Base-by-base conservation (phyloP, 2,113 vertebrate genomes). In the Protomyctophum bolini region DNA sequence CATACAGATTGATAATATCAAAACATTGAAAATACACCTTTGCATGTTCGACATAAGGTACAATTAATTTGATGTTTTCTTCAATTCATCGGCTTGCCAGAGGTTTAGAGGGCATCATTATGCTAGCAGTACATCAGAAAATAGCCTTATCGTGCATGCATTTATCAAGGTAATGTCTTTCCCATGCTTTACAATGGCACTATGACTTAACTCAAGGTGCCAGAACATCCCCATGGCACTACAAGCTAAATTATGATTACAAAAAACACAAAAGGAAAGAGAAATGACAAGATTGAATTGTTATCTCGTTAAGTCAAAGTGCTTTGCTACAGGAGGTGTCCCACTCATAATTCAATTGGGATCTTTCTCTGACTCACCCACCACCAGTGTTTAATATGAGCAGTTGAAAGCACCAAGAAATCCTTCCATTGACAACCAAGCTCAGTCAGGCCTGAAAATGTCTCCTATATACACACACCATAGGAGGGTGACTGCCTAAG, bases 401-500 rank as follows among this genome's bases (percentile, higher is more conserved):
- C 10, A 7, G 11, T n/a, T 15, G 7, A 61, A 61, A 29, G 45
- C 10, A 45, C 11, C 4, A 7, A 12, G 21, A 51, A 65, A 52
- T 52, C 49, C 52, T 52, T 3, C 21, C 15, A 33, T 51, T 51
- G 62, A 51, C 15, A 52, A 52, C 7, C 59, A 61, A n/a, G 48
- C 21, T 65, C 63, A 33, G 49, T 33, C 48, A 33, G 10, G 48
- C 48, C 63, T 33, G 63, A 65, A 65, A 10, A 65, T 51, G 49
- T 64, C 15, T 51, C 47, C 60, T 47, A n/a, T 29, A 29, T 6
- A 41, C 48, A 52, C 33, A 41, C 48, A 52, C 50, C 11, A 52
- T 10, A 1, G 12, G 50, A 21, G 56, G 6, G 56, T 6, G 29
- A 61, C 59, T 10, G 10, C 4, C 6, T 5, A 7, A n/a, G 29